Percentiles rank a stretch among this genome's conserved stretches.
These are phyloP conservation scores for Himalopsyche phryganea DNA, from an alignment of 1,140 invertebrate genomes.

Conservation along the genomic window DNA sequence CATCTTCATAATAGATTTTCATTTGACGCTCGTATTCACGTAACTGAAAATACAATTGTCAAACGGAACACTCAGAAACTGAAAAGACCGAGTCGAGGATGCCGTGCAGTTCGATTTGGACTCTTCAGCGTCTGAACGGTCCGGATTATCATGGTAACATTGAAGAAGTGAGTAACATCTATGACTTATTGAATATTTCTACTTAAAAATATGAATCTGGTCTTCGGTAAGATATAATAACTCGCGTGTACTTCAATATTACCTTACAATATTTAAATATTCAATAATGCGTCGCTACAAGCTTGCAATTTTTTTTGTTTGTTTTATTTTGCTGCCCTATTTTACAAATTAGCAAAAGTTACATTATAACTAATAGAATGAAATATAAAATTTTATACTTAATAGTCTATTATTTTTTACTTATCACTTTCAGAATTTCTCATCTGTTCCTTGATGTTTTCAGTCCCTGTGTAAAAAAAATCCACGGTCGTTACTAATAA, in stretches of 20 bases:
- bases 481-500: slow-evolving; percentile 8
- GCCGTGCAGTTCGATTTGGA: no score
- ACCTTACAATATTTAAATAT: slow-evolving; percentile 23
- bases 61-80: not conserved
- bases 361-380: slow-evolving; percentile 33
- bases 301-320: slow-evolving; percentile 17
- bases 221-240: slow-evolving; percentile 3
- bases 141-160: slow-evolving; percentile 26
- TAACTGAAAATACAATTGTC: slow-evolving; percentile 7
- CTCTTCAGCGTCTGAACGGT: not conserved
- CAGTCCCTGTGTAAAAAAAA: slow-evolving; percentile 27
- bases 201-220: slow-evolving; percentile 23
- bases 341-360: slow-evolving; percentile 23
- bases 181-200: slow-evolving; percentile 20
- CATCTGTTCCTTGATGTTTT: slow-evolving; percentile 33
- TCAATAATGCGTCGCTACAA: slow-evolving; percentile 35
- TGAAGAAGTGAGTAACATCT: slow-evolving; percentile 28
- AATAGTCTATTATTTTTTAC: slow-evolving; percentile 34
- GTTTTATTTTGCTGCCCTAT: slow-evolving; percentile 21
- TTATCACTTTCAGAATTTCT: slow-evolving; percentile 35
- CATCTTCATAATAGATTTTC: slow-evolving; percentile 21
- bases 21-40: slow-evolving; percentile 17
- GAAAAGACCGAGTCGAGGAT: not conserved
- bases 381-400: slow-evolving; percentile 35
- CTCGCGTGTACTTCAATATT: slow-evolving; percentile 12